A percentile compares a stretch with the other conserved stretches of the same genome.
These are phyloP conservation scores for Amphimedon queenslandica DNA, from an alignment of 37 sponge, comb jelly and placozoan species.

Conservation along the genomic window DNA sequence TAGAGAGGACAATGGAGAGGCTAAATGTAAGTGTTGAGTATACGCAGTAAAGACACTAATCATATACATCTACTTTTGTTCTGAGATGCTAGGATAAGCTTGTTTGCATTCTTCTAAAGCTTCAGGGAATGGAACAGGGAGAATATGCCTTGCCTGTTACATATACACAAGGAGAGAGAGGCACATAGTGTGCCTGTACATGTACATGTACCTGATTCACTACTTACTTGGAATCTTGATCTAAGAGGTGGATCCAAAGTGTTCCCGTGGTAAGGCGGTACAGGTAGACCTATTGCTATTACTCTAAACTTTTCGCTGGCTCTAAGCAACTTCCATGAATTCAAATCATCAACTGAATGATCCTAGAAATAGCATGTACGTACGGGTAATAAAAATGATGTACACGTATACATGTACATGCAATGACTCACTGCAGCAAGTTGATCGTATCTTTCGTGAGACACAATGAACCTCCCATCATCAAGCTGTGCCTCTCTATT, in stretches of 20 bases:
- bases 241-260: conserved; percentile 91
- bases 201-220: too few relatives aligned
- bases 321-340: conserved; percentile 49
- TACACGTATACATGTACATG: background rate
- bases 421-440: conserved; percentile 32
- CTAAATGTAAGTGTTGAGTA: too few relatives aligned
- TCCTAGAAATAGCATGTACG: conserved; percentile 48
- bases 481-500: conserved; percentile 95
- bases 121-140: conserved; percentile 27
- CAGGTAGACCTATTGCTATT: conserved; percentile 85
- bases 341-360: conserved; percentile 39
- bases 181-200: too few relatives aligned
- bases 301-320: conserved; percentile 72
- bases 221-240: conserved; percentile 91
- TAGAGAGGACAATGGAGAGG: too few relatives aligned
- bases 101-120: conserved; percentile 14
- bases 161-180: too few relatives aligned
- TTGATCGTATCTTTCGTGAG: conserved; percentile 73
- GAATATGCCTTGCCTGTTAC: conserved; percentile 49
- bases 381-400: too few relatives aligned
- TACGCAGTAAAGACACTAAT: background rate
- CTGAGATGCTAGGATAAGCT: background rate
- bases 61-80: conserved; percentile 1
- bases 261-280: conserved; percentile 91
- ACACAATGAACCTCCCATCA: conserved; percentile 83